Percentiles rank a stretch among this genome's conserved stretches.
These are phyloP conservation scores for human DNA, from an alignment of 2,113 vertebrate genomes.

Conservation along the genomic window DNA sequence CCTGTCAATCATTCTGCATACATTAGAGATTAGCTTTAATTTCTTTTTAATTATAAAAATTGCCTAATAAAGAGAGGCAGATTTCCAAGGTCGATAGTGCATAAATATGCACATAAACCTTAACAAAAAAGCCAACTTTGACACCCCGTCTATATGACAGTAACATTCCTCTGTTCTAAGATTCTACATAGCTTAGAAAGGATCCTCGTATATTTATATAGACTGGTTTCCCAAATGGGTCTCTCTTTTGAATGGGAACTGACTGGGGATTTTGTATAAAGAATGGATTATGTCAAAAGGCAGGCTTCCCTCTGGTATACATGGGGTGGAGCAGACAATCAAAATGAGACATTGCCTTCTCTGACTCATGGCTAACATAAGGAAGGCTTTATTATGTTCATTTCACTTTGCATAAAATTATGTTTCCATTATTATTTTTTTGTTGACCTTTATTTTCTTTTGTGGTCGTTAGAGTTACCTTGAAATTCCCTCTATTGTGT, in stretches of 20 bases:
- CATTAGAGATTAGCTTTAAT: neutral
- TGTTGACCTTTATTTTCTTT: neutral
- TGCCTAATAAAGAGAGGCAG: neutral
- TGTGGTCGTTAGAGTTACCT: neutral
- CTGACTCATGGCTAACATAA: neutral
- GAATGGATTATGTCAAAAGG: neutral
- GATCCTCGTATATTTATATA: neutral
- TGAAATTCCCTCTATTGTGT: neutral
- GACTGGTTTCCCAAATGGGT: neutral
- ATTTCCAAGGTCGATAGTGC: constrained; percentile 21
- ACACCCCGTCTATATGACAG: neutral
- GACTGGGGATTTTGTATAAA: neutral
- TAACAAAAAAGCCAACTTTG: neutral
- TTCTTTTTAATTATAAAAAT: neutral
- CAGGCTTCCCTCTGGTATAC: neutral
- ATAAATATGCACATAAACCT: neutral
- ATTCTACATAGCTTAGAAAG: neutral
- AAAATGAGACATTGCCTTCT: neutral
- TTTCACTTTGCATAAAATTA: neutral
- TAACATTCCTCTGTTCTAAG: neutral
- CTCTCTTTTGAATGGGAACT: neutral
- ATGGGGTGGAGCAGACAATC: neutral
- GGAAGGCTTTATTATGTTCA: neutral
- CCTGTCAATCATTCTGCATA: neutral
- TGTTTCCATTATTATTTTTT: neutral